These are phyloP conservation scores for Hemiscyllium ocellatum DNA, from an alignment of 2,113 vertebrate species.

Conservation along the genomic window DNA sequence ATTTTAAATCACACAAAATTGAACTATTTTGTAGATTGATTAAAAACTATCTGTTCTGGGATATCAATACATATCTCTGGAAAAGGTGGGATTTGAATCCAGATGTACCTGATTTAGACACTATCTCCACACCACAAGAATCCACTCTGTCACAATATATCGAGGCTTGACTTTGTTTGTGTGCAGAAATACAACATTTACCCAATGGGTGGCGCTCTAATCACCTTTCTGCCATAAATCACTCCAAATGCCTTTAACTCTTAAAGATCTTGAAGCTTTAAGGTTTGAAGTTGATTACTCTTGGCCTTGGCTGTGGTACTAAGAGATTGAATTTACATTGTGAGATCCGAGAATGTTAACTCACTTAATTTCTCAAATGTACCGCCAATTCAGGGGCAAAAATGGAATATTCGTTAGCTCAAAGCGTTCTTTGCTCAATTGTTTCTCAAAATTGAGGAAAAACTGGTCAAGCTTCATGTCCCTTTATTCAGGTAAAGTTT, in stretches of 20 bases:
- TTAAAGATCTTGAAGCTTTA: not conserved
- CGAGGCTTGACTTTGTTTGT: not conserved
- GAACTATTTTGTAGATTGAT: too few relatives aligned
- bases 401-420: not conserved
- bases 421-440: not conserved
- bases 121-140: too few relatives aligned
- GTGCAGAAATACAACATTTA: not conserved
- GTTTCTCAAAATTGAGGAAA: not conserved
- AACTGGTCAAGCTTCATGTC: not conserved
- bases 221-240: not conserved
- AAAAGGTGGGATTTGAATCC: too few relatives aligned
- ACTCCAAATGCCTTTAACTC: not conserved
- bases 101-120: too few relatives aligned
- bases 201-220: not conserved
- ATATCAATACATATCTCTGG: too few relatives aligned
- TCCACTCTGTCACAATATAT: too few relatives aligned
- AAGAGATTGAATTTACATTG: not conserved
- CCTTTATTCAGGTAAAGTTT: not conserved
- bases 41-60: not conserved
- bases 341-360: not conserved
- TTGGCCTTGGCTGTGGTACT: not conserved
- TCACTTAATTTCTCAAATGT: not conserved
- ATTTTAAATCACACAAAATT: too few relatives aligned
- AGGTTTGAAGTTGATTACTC: not conserved
- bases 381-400: not conserved